Base-by-base conservation (phyloP, 2,113 vertebrate genomes). In the Junco hyemalis region DNA sequence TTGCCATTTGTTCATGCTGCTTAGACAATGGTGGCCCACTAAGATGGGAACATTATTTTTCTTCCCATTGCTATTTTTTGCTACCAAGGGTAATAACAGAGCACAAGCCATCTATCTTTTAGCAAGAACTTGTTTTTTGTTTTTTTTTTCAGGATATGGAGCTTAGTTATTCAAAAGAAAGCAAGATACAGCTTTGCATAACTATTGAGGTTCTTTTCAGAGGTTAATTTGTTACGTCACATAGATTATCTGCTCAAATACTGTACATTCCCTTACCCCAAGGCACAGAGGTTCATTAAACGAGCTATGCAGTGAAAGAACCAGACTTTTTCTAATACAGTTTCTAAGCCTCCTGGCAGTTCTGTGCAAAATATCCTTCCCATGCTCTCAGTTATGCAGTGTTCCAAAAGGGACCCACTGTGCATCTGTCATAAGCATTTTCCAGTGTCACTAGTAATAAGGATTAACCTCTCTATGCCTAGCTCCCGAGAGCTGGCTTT, bases 231-330 rank as follows among this genome's bases (percentile, higher is more conserved):
- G 86, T 94, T 92, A 94, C 78, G 18, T 96, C 93, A 96, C 84
- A 77, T 96, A 95, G 96, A 95, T 97, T 97, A 96, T 96, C 96
- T 93, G 83, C 89, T 96, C 88, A 95, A 97, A 97, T 96, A 93
- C 93, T 96, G 96, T 96, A 96, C 95, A 82, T 93, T 95, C 94
- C 86, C 93, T 82, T 91, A 92, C 91, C 94, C 92, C 60, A 80
- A 94, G 92, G 94, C 95, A 86, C 68, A 93, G 90, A 74, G 68
- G 69, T 90, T 96, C 89, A 94, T 95, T 96, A 96, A 97, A 95
- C 44, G 86, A 94, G 45, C 91, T 91, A 77, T 83, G 87, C 66
- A 91, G 74, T 73, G 60, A 92, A 92, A 97, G 95, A 93, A 84
- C 0, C 54, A 95, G 69, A 33, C 50, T 90, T 95, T 95, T 95